Evolutionary conservation across 2,888 invertebrate genomes (phyloP), one percentile per base, ranked within the genome.

Genomic region (Danaus chrysippus): DNA sequence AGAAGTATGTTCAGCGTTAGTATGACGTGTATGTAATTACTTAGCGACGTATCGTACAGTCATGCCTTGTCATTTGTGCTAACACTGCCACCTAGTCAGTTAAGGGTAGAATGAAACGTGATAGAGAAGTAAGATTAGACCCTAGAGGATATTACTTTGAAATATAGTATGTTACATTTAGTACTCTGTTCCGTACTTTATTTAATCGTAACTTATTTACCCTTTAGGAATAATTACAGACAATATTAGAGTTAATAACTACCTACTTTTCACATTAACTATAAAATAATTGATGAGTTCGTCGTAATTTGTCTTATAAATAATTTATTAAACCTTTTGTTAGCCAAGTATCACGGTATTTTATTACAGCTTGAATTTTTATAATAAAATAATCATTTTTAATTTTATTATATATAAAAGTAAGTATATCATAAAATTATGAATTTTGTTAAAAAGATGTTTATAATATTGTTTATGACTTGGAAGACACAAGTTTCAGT

Each of bases 21-120:
- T 82, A 82, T 86, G 84, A 87, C 86, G 84, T 81, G 84, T 83
- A 81, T 83, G 87, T 87, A 88, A 88, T 88, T 88, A 89, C 89
- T 89, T 88, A 88, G 79, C 73, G 73, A 74, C 76, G 76, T 73
- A 79, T 73, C 78, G 88, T 86, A 79, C 68, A 82, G 85, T 89
- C 88, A 88, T 88, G 88, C 89, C 78, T 76, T 86, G 88, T 88
- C 89, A 89, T 86, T 86, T 86, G 78, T 79, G 82, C 79, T 65
- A 64, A 65, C 68, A 62, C 65, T 62, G 43, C 65, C 52, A 64
- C 66, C 53, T 59, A 68, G 61, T 64, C 61, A 64, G 66, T 66
- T 64, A 64, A 58, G 63, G 60, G 63, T 62, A 58, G 61, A 62
- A 61, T 61, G 23, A 60, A 61, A 58, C 64, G 61, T 58, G 59